These are phyloP conservation scores for Halictus rubicundus DNA, from an alignment of 1,140 invertebrate species.

Conservation along the genomic window DNA sequence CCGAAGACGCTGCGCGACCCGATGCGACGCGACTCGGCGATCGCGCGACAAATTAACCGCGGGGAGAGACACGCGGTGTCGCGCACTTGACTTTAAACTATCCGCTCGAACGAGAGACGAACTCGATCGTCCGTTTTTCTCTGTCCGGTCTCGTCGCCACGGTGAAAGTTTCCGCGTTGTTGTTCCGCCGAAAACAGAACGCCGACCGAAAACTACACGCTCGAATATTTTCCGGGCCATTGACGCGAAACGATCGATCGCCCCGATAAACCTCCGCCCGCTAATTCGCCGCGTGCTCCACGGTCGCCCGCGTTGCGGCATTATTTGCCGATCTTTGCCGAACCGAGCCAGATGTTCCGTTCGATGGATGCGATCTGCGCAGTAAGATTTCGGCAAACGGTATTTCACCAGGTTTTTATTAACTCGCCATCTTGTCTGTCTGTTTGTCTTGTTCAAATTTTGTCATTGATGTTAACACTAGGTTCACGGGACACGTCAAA, in stretches of 20 bases:
- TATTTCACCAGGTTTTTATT: too few species aligned
- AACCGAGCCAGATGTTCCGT: too few species aligned
- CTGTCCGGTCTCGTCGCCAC: not conserved
- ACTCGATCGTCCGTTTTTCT: conserved; percentile 25
- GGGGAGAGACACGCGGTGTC: conserved; percentile 24
- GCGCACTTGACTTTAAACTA: conserved; percentile 60
- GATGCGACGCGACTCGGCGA: conserved; percentile 12
- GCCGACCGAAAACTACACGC: not conserved
- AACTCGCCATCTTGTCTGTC: too few species aligned
- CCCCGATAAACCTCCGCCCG: not conserved
- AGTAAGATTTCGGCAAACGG: too few species aligned
- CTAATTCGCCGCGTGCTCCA: not conserved
- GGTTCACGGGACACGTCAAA: too few species aligned
- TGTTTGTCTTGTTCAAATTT: too few species aligned
- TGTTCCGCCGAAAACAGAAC: not conserved
- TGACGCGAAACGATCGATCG: conserved; percentile 14
- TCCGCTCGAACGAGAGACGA: conserved; percentile 38
- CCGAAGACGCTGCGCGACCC: conserved; percentile 42
- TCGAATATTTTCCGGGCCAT: conserved; percentile 12
- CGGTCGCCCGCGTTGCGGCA: not conserved
- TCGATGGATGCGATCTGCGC: too few species aligned
- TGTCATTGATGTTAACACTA: too few species aligned
- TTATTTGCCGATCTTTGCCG: not conserved
- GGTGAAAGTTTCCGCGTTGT: conserved; percentile 21
- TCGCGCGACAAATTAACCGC: conserved; percentile 56